Base-by-base conservation (phyloP, 2,113 vertebrate species). In the Pteropus alecto region DNA sequence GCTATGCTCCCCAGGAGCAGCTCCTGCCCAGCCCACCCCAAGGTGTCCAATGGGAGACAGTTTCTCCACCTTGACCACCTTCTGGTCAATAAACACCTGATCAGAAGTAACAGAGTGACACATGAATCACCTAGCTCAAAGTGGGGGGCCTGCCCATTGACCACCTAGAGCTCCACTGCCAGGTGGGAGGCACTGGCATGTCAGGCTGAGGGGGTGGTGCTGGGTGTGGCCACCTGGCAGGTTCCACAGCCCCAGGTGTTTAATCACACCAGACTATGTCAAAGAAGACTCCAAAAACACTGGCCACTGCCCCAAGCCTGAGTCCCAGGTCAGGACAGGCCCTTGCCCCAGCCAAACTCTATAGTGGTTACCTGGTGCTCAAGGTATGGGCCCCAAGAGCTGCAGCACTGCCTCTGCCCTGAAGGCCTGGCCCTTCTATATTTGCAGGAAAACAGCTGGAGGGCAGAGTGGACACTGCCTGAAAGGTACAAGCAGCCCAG, bases 61-160 rank as follows among this genome's bases (percentile, higher is more conserved):
- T 63, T 43, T n/a, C 38, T 54, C n/a, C 5, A 63, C 63, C 18
- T 46, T 73, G 84, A 68, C 58, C 16, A 61, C 15, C 54, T 78
- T 38, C 28, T 24, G 54, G 24, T 9, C 21, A 51, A 65, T 43
- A 60, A 74, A 82, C 21, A 8, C 33, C 58, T 35, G 28, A 6
- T 51, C n/a, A 74, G 60, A 35, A 81, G 28, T 19, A 15, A 60
- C 3, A 46, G 14, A 56, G 46, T 5, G 10, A 85, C 35, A 58
- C 14, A 21, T 11, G 35, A 58, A 48, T 28, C 58, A n/a, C 54
- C 60, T 54, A 26, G 61, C 38, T 68, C 24, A 61, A 16, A n/a
- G 19, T 5, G 30, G 9, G 35, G 48, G 7, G 46, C 18, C 18
- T 10, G 18, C 28, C 19, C 60, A 43, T 1, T 0, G 2, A 19